phyloP scores from a whole-genome alignment of 2,113 vertebrate species.

The Alligator mississippiensis region DNA sequence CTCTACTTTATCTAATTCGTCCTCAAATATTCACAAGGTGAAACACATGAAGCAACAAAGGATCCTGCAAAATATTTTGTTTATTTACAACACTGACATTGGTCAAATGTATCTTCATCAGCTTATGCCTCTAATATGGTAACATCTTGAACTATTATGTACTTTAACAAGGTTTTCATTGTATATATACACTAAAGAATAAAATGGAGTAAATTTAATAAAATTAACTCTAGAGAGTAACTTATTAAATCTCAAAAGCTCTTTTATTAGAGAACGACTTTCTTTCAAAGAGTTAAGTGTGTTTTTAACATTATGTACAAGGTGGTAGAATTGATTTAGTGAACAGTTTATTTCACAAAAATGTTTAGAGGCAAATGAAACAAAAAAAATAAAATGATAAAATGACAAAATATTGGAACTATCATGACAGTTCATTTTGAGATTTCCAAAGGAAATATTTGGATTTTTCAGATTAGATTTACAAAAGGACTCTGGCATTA shows the following conservation, averaged over 20 bases:
- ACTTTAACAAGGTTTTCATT: neutral
- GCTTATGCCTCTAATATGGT: neutral
- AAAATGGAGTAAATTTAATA: neutral
- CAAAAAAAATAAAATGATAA: neutral
- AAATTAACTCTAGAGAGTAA: neutral
- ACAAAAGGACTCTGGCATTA: neutral
- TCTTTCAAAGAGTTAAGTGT: neutral
- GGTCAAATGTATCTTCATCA: neutral
- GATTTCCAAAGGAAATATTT: neutral
- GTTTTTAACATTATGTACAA: neutral
- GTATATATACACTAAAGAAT: neutral
- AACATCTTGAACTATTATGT: neutral
- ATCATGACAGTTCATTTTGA: neutral
- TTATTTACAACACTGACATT: neutral
- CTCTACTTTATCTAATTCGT: conserved; percentile 20
- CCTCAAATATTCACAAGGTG: neutral
- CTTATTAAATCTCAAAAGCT: neutral
- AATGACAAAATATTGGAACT: neutral
- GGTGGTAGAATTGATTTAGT: too few species aligned
- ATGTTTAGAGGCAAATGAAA: too few species aligned
- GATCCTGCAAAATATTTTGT: neutral
- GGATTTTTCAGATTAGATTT: neutral
- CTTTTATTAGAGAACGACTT: neutral
- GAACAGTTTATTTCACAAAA: too few species aligned
- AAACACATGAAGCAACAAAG: conserved; percentile 5